phyloP scores from a whole-genome alignment of 1,140 invertebrate genomes.

The Halyomorpha halys region DNA sequence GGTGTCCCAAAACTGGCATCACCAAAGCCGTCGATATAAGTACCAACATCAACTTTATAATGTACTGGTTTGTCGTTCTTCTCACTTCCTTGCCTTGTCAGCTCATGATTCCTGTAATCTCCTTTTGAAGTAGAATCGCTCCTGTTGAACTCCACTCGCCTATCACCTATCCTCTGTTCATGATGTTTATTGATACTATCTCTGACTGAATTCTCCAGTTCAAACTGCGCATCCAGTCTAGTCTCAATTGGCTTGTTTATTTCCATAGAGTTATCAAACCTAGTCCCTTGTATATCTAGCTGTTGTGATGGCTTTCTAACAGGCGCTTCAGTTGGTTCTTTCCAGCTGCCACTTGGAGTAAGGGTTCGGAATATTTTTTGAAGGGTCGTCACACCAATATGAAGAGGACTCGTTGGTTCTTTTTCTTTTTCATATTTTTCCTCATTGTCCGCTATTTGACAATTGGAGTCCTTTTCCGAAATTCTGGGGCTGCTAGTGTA shows the following conservation, averaged over 20 bases:
- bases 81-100: background rate
- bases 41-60: slow-evolving; percentile 18
- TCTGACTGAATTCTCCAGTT: too few species aligned
- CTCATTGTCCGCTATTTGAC: background rate
- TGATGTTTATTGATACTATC: too few species aligned
- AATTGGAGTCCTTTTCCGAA: background rate
- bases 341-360: slow-evolving; percentile 25
- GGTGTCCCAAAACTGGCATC: slow-evolving; percentile 30
- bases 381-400: slow-evolving; percentile 30
- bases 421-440: background rate
- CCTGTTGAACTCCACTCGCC: too few species aligned
- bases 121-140: too few species aligned
- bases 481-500: slow-evolving; percentile 26
- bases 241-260: slow-evolving; percentile 13
- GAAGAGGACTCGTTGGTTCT: slow-evolving; percentile 22
- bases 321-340: background rate
- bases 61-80: background rate
- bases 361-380: slow-evolving; percentile 30
- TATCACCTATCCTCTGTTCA: too few species aligned
- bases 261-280: background rate
- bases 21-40: slow-evolving; percentile 26
- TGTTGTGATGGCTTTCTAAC: too few species aligned
- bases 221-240: background rate
- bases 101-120: too few species aligned
- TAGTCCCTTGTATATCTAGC: too few species aligned